A percentile compares a stretch with the other conserved stretches of the same genome.
Evolutionary conservation across 2,797 vertebrate genomes (phyloP).

Genomic region (Protonibea diacanthus): DNA sequence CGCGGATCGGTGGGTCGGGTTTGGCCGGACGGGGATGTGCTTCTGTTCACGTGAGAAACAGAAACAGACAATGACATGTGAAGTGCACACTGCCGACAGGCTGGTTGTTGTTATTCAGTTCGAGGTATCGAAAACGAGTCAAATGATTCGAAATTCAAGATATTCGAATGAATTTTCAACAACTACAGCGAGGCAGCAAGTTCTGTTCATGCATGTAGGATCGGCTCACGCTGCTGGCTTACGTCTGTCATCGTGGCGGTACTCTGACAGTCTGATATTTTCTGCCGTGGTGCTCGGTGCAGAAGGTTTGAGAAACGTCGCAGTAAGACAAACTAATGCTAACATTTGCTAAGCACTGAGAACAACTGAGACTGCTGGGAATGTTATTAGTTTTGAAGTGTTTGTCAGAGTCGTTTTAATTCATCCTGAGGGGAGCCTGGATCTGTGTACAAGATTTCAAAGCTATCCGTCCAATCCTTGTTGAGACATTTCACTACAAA

Average conservation of each 20-base stretch:
- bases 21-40: constrained; percentile 94
- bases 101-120: neutral
- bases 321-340: too few species aligned
- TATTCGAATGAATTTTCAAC: neutral
- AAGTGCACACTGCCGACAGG: neutral
- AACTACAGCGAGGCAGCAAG: too few species aligned
- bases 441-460: too few species aligned
- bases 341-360: neutral
- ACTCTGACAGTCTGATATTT: too few species aligned
- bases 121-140: neutral
- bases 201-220: too few species aligned
- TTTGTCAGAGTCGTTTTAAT: neutral
- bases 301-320: too few species aligned
- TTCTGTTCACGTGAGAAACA: constrained; percentile 82
- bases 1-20: constrained; percentile 87
- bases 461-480: neutral
- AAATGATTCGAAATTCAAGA: neutral
- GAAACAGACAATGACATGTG: neutral
- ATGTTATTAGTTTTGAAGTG: neutral
- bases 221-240: too few species aligned
- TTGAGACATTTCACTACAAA: neutral
- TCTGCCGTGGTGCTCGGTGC: too few species aligned
- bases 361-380: too few species aligned
- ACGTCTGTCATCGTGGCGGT: too few species aligned
- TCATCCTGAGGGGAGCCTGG: neutral